These are phyloP conservation scores for Muscina levida DNA, from an alignment of 2,888 invertebrate genomes.

Conservation along the genomic window DNA sequence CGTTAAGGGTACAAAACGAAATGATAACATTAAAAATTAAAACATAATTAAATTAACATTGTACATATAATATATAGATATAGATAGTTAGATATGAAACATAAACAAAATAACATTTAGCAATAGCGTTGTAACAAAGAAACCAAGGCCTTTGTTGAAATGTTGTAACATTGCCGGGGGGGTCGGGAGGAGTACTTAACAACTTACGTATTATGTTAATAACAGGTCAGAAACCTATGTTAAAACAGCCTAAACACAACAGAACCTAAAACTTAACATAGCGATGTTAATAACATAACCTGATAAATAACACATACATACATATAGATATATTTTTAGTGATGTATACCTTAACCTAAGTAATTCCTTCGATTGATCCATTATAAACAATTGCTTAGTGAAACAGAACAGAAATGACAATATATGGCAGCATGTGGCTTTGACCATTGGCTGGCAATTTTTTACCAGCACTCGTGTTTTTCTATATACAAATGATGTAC, in stretches of 20 bases:
- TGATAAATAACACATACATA: background rate
- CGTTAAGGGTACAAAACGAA: background rate
- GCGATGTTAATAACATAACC: constrained; percentile 10
- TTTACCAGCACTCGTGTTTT: background rate
- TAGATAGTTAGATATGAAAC: constrained; percentile 19
- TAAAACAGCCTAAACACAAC: background rate
- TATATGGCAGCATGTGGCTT: too few relatives aligned
- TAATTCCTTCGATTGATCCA: constrained; percentile 45
- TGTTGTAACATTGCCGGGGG: too few relatives aligned
- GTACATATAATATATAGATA: constrained; percentile 32
- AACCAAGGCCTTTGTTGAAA: too few relatives aligned
- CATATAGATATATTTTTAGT: too few relatives aligned
- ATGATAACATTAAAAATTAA: constrained; percentile 16
- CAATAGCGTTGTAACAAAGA: background rate
- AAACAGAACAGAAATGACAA: too few relatives aligned
- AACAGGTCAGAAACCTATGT: constrained; percentile 19
- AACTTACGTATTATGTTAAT: constrained; percentile 51
- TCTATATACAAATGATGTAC: constrained; percentile 50
- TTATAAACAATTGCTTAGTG: constrained; percentile 61
- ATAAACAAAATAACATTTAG: constrained; percentile 44
- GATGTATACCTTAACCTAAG: constrained; percentile 20
- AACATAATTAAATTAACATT: constrained; percentile 35
- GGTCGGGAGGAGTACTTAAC: too few relatives aligned
- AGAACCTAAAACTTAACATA: background rate
- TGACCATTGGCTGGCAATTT: too few relatives aligned